Evolutionary conservation across 2,888 invertebrate genomes (phyloP).

Genomic region (Polydrusus cervinus): DNA sequence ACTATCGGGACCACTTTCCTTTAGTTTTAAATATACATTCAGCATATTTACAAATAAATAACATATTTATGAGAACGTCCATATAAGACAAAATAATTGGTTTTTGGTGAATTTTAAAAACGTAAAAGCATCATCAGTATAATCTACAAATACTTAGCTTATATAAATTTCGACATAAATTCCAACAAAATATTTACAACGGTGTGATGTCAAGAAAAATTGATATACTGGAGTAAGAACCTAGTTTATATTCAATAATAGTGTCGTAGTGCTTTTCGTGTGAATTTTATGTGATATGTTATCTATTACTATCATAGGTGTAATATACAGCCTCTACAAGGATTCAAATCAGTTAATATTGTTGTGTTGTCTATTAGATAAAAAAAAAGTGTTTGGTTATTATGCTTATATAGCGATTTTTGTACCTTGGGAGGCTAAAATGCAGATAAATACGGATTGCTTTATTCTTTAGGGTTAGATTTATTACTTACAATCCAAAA

Average conservation of each 20-base stretch:
- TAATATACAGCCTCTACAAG: conserved; percentile 54
- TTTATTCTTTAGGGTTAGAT: conserved; percentile 26
- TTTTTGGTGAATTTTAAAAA: too few species aligned
- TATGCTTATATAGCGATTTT: conserved; percentile 16
- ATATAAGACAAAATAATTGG: too few species aligned
- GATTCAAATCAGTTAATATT: conserved; percentile 49
- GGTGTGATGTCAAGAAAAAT: conserved; percentile 8
- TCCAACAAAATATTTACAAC: conserved; percentile 7
- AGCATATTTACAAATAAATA: too few species aligned
- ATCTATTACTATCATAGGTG: conserved; percentile 67
- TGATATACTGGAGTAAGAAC: conserved; percentile 31
- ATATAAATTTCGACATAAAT: neutral
- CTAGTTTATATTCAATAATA: conserved; percentile 55
- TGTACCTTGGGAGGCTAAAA: conserved; percentile 43
- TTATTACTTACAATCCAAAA: neutral
- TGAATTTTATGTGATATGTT: conserved; percentile 73
- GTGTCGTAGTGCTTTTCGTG: conserved; percentile 73
- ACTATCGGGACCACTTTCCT: too few species aligned
- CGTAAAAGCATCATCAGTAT: neutral
- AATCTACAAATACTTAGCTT: neutral
- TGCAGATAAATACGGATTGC: conserved; percentile 47
- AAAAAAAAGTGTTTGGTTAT: conserved; percentile 34
- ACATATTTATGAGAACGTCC: too few species aligned
- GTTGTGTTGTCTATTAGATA: conserved; percentile 23
- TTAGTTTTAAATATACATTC: too few species aligned